A percentile compares a stretch with the other conserved stretches of the same genome.
phyloP scores from a whole-genome alignment of 2,888 invertebrate genomes.

The Blera fallax region DNA sequence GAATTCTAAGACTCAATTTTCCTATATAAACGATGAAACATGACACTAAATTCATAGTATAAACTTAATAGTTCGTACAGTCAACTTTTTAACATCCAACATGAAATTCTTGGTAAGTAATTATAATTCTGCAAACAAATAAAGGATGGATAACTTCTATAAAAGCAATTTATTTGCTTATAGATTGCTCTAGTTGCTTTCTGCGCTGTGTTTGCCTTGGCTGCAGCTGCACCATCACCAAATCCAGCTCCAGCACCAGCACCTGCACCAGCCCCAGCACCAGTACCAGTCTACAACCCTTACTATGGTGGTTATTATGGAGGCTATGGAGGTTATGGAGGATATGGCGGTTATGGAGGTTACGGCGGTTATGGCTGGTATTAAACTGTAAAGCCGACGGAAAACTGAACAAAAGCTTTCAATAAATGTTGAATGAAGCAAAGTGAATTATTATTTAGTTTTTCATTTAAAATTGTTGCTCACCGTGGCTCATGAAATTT shows the following conservation, averaged over 20 bases:
- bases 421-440: neutral
- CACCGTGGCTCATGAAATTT: too few species aligned
- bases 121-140: neutral
- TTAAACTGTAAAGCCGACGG: too few species aligned
- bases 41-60: neutral
- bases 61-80: neutral
- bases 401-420: neutral
- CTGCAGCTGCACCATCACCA: neutral
- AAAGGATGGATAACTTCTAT: neutral
- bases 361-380: too few species aligned
- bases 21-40: slow-evolving; percentile 17
- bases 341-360: too few species aligned
- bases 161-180: neutral
- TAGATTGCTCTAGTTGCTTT: slow-evolving; percentile 9
- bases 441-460: neutral
- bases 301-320: neutral
- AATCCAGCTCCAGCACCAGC: neutral
- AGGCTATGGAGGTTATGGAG: neutral
- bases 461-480: too few species aligned
- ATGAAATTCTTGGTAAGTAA: slow-evolving; percentile 51
- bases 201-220: neutral
- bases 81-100: neutral
- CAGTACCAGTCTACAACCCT: neutral
- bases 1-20: neutral
- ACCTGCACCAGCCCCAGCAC: too few species aligned